These are phyloP conservation scores for Bruchidius siliquastri DNA, from an alignment of 2,888 invertebrate species.

Conservation along the genomic window DNA sequence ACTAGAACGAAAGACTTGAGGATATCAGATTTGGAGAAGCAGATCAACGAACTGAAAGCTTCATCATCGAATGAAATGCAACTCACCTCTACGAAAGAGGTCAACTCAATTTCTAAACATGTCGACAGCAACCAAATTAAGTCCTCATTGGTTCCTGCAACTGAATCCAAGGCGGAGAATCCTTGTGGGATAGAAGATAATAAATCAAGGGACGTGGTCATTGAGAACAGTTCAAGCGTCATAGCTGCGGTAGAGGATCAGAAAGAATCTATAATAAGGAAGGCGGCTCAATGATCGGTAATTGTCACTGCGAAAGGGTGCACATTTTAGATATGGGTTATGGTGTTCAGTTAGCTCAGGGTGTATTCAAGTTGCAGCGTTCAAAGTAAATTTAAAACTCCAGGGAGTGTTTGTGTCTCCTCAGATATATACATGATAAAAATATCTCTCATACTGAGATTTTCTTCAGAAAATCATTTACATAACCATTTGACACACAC, in stretches of 20 bases:
- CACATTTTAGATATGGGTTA: background rate
- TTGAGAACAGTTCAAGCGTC: slow-evolving; percentile 23
- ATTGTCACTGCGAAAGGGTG: slow-evolving; percentile 25
- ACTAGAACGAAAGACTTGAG: background rate
- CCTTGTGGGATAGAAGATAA: background rate
- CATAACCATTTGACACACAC: too few relatives aligned
- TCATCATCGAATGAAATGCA: background rate
- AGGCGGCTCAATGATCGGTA: slow-evolving; percentile 39
- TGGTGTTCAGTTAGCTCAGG: background rate
- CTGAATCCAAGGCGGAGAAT: background rate
- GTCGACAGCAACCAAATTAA: slow-evolving; percentile 6
- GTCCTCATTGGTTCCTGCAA: background rate
- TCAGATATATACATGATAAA: too few relatives aligned
- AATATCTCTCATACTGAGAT: too few relatives aligned
- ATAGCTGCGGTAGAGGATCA: slow-evolving; percentile 27
- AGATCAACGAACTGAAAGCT: slow-evolving; percentile 21
- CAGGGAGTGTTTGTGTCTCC: too few relatives aligned
- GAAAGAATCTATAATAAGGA: slow-evolving; percentile 28
- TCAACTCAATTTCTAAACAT: background rate
- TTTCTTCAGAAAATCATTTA: too few relatives aligned
- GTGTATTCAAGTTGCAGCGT: background rate
- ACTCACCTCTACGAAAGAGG: too few relatives aligned
- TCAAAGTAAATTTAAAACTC: too few relatives aligned
- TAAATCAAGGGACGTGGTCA: background rate
- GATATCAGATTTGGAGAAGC: background rate